These are phyloP conservation scores for Anthonomus grandis DNA, from an alignment of 1,140 invertebrate species.

Conservation along the genomic window DNA sequence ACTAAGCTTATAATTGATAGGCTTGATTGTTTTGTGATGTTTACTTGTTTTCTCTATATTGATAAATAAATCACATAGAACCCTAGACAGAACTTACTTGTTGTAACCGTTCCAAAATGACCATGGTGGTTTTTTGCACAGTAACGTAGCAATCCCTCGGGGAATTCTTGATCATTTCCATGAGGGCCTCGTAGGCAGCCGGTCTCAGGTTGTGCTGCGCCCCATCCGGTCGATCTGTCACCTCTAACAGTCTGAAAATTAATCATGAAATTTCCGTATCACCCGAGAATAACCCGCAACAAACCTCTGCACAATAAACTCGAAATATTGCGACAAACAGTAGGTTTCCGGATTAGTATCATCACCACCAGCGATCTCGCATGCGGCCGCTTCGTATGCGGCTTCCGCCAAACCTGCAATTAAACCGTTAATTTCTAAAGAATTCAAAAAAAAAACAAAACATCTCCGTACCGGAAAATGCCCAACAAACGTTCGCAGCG, in stretches of 20 bases:
- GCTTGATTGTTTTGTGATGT: too few relatives aligned
- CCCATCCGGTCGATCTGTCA: constrained; percentile 88
- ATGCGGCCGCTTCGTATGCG: constrained; percentile 78
- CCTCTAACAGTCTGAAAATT: constrained; percentile 72
- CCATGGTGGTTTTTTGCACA: constrained; percentile 94
- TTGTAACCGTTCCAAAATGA: constrained; percentile 91
- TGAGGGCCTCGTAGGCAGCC: constrained; percentile 97
- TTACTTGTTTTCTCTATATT: background rate
- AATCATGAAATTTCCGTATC: background rate
- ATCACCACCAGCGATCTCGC: constrained; percentile 10
- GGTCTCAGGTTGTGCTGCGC: constrained; percentile 89
- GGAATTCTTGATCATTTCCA: constrained; percentile 99
- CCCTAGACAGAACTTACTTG: constrained; percentile 45
- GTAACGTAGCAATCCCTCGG: constrained; percentile 95
- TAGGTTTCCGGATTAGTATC: constrained; percentile 84
- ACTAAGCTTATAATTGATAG: too few relatives aligned
- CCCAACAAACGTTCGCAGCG: constrained; percentile 99
- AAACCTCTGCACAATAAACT: constrained; percentile 78
- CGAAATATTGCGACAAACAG: constrained; percentile 89
- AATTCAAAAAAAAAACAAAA: background rate
- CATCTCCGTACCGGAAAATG: constrained; percentile 71
- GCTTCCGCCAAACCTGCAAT: constrained; percentile 91
- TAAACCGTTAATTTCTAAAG: background rate
- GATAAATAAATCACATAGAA: background rate
- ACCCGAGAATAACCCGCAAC: background rate